Conservation (phyloP, 2,888 invertebrate species). For the Deroplatys truncata region DNA sequence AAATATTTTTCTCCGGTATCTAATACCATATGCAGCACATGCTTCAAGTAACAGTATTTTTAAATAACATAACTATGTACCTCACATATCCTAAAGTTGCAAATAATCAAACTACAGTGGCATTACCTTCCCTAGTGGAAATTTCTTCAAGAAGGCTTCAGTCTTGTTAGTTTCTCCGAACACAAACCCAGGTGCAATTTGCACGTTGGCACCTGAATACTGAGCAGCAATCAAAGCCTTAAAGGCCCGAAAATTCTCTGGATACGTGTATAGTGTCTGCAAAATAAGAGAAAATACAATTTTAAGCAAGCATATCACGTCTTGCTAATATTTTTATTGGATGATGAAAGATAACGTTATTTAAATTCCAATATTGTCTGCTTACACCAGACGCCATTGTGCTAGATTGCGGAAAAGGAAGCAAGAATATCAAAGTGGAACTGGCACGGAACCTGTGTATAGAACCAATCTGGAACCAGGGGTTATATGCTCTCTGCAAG, state of each 20-base stretch:
- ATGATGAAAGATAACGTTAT: constrained; percentile 8
- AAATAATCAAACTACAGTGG: not conserved
- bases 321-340: not conserved
- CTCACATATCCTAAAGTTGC: no score
- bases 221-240: constrained; percentile 97
- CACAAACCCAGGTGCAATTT: constrained; percentile 78
- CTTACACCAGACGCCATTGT: constrained; percentile 55
- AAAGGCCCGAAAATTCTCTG: constrained; percentile 96
- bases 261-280: constrained; percentile 97
- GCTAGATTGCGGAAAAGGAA: constrained; percentile 40
- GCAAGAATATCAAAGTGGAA: not conserved
- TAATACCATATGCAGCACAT: no score
- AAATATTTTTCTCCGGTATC: no score
- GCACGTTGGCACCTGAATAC: constrained; percentile 85
- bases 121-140: constrained; percentile 93
- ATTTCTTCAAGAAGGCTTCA: constrained; percentile 83
- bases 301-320: not conserved
- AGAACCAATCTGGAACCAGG: no score
- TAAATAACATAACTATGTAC: no score
- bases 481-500: no score
- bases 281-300: constrained; percentile 19
- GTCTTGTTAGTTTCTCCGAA: constrained; percentile 93
- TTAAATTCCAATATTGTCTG: constrained; percentile 36
- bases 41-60: no score
- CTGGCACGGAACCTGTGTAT: no score